These are phyloP conservation scores for Oncorhynchus clarkii DNA, from an alignment of 2,113 vertebrate genomes.

Conservation along the genomic window DNA sequence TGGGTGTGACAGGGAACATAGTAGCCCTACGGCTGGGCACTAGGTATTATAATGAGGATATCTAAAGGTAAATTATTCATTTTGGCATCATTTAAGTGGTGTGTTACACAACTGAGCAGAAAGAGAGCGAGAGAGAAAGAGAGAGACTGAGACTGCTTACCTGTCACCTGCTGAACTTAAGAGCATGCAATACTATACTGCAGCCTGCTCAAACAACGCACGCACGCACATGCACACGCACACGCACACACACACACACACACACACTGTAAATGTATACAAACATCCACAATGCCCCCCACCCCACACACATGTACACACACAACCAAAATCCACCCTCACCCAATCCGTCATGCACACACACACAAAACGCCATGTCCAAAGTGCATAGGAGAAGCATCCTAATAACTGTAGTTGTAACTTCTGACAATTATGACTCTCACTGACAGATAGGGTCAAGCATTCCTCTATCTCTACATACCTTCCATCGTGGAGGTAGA, in stretches of 20 bases:
- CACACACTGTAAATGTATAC: not conserved
- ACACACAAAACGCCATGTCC: not conserved
- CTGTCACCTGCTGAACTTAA: too few relatives aligned
- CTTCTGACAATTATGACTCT: not conserved
- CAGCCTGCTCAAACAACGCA: too few relatives aligned
- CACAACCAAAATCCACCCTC: not conserved
- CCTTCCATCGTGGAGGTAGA: slow-evolving; percentile 96
- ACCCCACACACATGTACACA: not conserved
- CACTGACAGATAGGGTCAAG: not conserved
- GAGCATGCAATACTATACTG: too few relatives aligned
- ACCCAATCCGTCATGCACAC: not conserved
- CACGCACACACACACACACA: not conserved
- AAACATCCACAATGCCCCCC: not conserved
- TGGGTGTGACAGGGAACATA: too few relatives aligned
- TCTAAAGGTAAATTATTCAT: too few relatives aligned
- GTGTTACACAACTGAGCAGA: too few relatives aligned
- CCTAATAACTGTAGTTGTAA: too few relatives aligned
- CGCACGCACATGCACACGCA: not conserved
- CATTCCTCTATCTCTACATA: slow-evolving; percentile 52
- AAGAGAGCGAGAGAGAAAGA: too few relatives aligned
- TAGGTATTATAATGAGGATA: too few relatives aligned
- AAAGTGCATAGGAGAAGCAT: not conserved
- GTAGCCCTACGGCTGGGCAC: too few relatives aligned
- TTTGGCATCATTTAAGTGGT: too few relatives aligned
- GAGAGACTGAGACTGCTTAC: too few relatives aligned